Evolutionary conservation across 2,797 vertebrate genomes (phyloP), one percentile per base, ranked within the genome.

Genomic region (Aeoliscus strigatus): DNA sequence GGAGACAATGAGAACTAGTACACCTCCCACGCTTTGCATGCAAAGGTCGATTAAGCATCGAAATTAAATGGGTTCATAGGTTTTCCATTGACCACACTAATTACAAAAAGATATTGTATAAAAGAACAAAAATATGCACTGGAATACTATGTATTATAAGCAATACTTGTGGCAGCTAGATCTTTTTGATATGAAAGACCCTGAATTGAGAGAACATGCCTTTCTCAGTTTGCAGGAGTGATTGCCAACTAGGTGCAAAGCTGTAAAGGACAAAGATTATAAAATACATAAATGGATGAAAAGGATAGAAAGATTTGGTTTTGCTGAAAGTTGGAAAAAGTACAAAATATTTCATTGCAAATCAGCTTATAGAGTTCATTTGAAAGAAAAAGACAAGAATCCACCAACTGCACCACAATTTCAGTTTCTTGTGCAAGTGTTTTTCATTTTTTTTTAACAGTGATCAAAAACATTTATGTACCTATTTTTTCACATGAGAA

Each of bases 21-120:
- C 77, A 78, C 83, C 82, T 81, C 81, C 86, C 80, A 84, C 79
- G 82, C 83, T 79, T 85, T 83, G 69, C 73, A 81, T 86, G 75
- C 78, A 73, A 62, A 80, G 81, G 82, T 80, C 45, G 59, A 73
- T 65, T 68, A 43, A 39, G 53, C 70, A 79, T 74, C 69, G 72
- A 71, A 80, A 75, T 80, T 67, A 74, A 83, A 83, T 75, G 57
- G 67, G 74, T 83, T 79, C 58, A 61, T 70, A 60, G 74, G 59
- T 73, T 78, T 77, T 71, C 41, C 13, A 27, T 45, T 51, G 50
- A 65, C 60, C 55, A 33, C 29, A 14, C 56, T 72, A 73, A 79
- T 78, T 75, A 62, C 43, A 23, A 59, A 65, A 72, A 47, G 39
- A 73, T 60, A 11, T 5, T 42, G 33, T n/a, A n/a, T n/a, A n/a